Base-by-base conservation (phyloP, 2,888 invertebrate genomes). In the Mystacides longicornis region DNA sequence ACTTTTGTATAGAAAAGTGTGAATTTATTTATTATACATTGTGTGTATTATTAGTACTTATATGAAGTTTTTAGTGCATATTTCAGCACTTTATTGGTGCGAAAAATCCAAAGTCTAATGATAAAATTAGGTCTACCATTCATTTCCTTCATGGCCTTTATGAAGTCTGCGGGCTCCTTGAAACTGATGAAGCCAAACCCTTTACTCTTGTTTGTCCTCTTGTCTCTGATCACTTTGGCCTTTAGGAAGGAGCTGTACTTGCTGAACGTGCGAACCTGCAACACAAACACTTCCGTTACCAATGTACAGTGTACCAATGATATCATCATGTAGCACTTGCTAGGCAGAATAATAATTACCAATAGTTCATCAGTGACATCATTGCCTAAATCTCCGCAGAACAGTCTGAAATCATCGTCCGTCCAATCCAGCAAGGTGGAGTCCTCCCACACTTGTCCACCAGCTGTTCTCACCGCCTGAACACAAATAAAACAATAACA, bases 141-240 rank as follows among this genome's bases (percentile, higher is more conserved):
- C 93, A 99, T 95, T 78, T 99, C 99, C 68, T 97, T 92, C 90
- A 98, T 98, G 7, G 99, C 99, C 65, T 90, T 87, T 52, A 95
- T 95, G 68, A 98, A 99, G 71, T 99, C 99, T 27, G 90, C 88
- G 0, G 97, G 96, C 71, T 98, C 96, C 66, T 92, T 93, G 71
- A 99, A 99, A 67, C 97, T 97, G 62, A 98, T 93, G 71, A 99
- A 99, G 1, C 99, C 99, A 70, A 95, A 99, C 1, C 99, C 99
- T 76, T 97, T 97, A 61, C 95, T 96, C 71, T 99, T 99, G 68
- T 97, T 97, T 0, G 95, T 94, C 33, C 97, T 78, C 67, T 95
- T 95, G 71, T 99, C 99, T 53, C 99, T 78, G 2, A 99, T 85
- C 19, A 99, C 98, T 70, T 95, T 93, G 0, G 98, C 97, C 67